These are phyloP conservation scores for Dicaeum eximium DNA, from an alignment of 2,113 vertebrate genomes.

Conservation along the genomic window DNA sequence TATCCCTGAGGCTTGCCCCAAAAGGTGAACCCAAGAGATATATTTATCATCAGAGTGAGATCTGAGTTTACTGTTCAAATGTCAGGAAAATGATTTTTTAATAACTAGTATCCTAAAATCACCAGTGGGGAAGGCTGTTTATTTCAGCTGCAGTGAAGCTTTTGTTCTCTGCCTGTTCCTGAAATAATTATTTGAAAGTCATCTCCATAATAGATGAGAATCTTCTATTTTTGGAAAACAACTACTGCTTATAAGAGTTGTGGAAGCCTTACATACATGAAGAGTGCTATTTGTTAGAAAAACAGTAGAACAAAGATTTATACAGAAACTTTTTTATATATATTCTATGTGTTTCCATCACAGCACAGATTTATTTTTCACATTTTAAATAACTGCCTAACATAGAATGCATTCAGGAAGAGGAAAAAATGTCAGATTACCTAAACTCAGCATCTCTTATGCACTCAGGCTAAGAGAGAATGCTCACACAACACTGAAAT, in stretches of 20 bases:
- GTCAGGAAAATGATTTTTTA: background rate
- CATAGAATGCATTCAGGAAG: background rate
- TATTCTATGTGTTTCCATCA: background rate
- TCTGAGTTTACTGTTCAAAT: background rate
- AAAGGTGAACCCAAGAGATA: background rate
- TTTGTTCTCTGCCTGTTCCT: background rate
- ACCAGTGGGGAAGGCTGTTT: background rate
- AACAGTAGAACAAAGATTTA: background rate
- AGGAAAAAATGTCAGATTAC: background rate
- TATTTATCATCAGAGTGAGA: background rate
- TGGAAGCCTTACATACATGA: background rate
- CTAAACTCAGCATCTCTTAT: background rate
- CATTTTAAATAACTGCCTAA: background rate
- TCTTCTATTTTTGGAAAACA: background rate
- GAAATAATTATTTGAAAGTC: background rate
- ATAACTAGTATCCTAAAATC: background rate
- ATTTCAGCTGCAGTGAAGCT: background rate
- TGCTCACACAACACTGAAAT: background rate
- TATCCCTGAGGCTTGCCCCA: background rate
- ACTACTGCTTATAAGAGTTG: background rate
- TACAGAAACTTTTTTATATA: background rate
- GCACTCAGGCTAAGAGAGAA: background rate
- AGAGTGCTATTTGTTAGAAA: background rate
- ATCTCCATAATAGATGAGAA: background rate
- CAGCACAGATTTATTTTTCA: background rate